Percentiles rank a stretch among this genome's conserved stretches.
Conservation (phyloP, 2,113 vertebrate species). For the Nyctereutes procyonoides region DNA sequence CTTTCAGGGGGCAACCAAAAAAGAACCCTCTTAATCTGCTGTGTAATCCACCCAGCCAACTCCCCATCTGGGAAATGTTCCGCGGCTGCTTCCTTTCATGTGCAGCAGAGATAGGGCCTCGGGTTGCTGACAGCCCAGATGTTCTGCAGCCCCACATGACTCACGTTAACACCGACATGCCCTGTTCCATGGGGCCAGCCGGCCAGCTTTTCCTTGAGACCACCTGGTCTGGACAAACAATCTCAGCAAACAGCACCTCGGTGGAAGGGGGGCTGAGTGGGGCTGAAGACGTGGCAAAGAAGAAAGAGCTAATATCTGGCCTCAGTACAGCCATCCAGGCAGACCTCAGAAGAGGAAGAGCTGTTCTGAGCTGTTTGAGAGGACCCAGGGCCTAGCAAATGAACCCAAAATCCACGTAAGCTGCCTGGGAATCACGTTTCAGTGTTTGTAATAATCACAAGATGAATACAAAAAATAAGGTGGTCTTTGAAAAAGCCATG, state of each 20-base stretch:
- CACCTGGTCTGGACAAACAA: constrained; percentile 81
- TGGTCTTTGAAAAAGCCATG: background rate
- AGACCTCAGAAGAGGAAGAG: background rate
- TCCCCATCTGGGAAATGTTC: constrained; percentile 65
- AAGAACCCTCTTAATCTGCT: constrained; percentile 49
- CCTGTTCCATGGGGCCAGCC: constrained; percentile 78
- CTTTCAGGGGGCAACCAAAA: background rate
- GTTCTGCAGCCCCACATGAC: constrained; percentile 75
- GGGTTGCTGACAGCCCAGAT: constrained; percentile 84
- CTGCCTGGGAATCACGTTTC: background rate
- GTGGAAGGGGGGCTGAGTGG: background rate
- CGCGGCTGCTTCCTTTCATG: constrained; percentile 53
- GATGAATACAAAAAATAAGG: background rate
- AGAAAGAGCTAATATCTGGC: constrained; percentile 35
- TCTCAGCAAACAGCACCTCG: constrained; percentile 74
- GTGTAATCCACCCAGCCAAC: background rate
- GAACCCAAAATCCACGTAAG: background rate
- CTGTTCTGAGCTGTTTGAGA: background rate
- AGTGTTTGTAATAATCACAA: background rate
- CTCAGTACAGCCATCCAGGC: background rate
- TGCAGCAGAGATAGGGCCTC: constrained; percentile 70
- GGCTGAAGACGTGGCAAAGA: background rate
- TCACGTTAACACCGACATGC: constrained; percentile 82
- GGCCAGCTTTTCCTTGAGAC: constrained; percentile 80
- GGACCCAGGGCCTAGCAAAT: background rate